These are phyloP conservation scores for Macrobrachium nipponense DNA, from an alignment of 1,140 invertebrate species.

Conservation along the genomic window DNA sequence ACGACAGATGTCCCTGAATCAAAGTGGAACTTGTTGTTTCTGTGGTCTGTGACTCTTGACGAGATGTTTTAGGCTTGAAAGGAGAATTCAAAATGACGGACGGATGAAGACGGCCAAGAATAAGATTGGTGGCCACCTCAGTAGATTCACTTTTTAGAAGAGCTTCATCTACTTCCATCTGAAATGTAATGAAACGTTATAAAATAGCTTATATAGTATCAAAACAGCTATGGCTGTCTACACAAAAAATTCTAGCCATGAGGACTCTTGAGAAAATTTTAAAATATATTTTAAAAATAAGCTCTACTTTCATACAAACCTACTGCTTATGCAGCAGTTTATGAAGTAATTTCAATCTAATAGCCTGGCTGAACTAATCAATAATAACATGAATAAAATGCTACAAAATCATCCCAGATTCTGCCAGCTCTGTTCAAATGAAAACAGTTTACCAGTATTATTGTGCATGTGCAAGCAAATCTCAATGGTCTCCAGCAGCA, in stretches of 20 bases:
- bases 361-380: too few relatives aligned
- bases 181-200: not conserved
- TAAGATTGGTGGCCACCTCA: conserved; percentile 50
- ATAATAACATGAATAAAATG: too few relatives aligned
- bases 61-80: not conserved
- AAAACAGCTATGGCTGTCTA: too few relatives aligned
- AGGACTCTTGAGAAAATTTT: too few relatives aligned
- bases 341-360: not conserved
- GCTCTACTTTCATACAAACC: not conserved
- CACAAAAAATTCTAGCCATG: too few relatives aligned
- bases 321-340: not conserved
- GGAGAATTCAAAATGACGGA: conserved; percentile 24
- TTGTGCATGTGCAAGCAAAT: too few relatives aligned
- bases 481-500: too few relatives aligned
- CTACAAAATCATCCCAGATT: not conserved
- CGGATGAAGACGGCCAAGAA: conserved; percentile 34
- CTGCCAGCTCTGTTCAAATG: too few relatives aligned
- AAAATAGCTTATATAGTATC: not conserved
- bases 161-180: conserved; percentile 43
- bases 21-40: conserved; percentile 12
- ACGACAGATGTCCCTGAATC: not conserved
- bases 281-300: not conserved
- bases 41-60: conserved; percentile 1
- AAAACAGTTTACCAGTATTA: too few relatives aligned
- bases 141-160: conserved; percentile 31